Evolutionary conservation across 2,113 vertebrate genomes (phyloP).

Genomic region (Ibidorhyncha struthersii): DNA sequence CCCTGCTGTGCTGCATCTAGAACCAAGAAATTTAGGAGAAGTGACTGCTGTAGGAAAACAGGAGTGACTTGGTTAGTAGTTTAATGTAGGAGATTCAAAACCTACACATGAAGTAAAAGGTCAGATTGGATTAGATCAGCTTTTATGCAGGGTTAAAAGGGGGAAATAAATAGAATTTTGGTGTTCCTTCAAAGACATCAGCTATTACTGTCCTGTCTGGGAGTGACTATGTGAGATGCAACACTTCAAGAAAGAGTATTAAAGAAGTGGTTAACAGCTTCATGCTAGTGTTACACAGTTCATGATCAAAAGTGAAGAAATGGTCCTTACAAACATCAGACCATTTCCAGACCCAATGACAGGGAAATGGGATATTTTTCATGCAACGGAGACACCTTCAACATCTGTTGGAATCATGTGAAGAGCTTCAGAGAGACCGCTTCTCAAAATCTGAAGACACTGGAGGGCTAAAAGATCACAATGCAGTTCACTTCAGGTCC

Average conservation of each 20-base stretch:
- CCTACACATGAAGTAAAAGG: not conserved
- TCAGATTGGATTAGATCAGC: not conserved
- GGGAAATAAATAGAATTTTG: not conserved
- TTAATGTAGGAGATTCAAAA: not conserved
- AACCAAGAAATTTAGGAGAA: not conserved
- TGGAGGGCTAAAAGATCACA: not conserved
- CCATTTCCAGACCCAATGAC: not conserved
- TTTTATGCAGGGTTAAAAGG: not conserved
- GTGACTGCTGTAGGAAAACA: not conserved
- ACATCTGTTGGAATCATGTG: not conserved
- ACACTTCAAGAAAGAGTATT: not conserved
- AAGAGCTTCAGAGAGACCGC: not conserved
- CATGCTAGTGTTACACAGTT: not conserved
- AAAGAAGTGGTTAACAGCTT: not conserved
- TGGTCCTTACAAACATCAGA: not conserved
- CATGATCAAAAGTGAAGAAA: not conserved
- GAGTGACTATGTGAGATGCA: not conserved
- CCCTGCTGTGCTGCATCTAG: not conserved
- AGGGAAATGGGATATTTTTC: not conserved
- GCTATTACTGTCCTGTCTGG: not conserved
- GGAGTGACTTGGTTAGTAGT: not conserved
- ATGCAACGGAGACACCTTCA: not conserved
- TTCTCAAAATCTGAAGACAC: not conserved
- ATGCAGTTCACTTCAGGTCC: not conserved
- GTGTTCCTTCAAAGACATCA: not conserved